Percentiles rank a stretch among this genome's conserved stretches.
Conservation (phyloP, 2,113 vertebrate genomes). For the Clarias gariepinus region DNA sequence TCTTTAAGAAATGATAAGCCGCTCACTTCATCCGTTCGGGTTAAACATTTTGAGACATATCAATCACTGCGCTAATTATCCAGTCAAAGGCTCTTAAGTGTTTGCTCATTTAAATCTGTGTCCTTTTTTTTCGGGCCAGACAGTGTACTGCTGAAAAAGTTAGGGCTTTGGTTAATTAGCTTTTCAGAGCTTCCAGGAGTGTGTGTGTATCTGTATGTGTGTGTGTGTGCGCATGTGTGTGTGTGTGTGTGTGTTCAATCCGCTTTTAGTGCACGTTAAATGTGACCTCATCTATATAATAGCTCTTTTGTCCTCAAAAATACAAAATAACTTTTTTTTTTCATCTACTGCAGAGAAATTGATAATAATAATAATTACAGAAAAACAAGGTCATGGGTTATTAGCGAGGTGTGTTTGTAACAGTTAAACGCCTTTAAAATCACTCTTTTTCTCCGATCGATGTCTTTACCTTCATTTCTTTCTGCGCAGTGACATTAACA, state of each 20-base stretch:
- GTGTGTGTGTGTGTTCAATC: background rate
- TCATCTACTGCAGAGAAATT: background rate
- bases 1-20: too few species aligned
- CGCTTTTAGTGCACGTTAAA: background rate
- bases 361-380: background rate
- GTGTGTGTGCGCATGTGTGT: background rate
- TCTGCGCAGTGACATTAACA: conserved; percentile 38
- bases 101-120: too few species aligned
- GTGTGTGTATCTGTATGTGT: background rate
- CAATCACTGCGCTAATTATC: too few species aligned
- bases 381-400: background rate
- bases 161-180: background rate
- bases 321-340: background rate
- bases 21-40: too few species aligned
- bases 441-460: conserved; percentile 29
- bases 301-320: background rate
- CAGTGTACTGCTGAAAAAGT: background rate
- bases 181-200: background rate
- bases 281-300: background rate
- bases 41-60: too few species aligned
- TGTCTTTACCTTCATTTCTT: conserved; percentile 25
- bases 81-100: too few species aligned
- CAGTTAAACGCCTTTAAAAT: background rate
- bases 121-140: too few species aligned
- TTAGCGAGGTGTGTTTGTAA: background rate